Conservation (phyloP, 2,797 vertebrate species). For the Picus viridis region DNA sequence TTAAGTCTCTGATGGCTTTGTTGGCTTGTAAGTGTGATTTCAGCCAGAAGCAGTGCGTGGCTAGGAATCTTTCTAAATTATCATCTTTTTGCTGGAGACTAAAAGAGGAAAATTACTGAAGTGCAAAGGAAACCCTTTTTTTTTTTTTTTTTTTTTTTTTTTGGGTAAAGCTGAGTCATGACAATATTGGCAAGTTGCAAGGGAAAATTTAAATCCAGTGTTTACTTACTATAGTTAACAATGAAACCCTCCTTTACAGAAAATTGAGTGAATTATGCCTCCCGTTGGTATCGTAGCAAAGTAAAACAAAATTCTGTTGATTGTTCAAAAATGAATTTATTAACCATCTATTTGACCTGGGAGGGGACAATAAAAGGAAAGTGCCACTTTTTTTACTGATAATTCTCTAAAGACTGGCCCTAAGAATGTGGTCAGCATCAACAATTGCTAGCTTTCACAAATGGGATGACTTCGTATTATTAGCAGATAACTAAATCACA, state of each 20-base stretch:
- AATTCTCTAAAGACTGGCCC: neutral
- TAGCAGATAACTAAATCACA: neutral
- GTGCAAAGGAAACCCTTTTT: neutral
- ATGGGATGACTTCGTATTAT: neutral
- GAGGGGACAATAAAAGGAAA: neutral
- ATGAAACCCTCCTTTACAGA: neutral
- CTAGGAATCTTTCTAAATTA: neutral
- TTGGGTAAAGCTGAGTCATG: neutral
- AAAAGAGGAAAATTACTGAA: slow-evolving; percentile 21
- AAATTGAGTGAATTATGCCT: neutral
- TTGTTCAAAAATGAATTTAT: neutral
- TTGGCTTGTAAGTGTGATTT: neutral
- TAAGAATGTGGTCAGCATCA: neutral
- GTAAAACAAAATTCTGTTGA: neutral
- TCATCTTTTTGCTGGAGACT: neutral
- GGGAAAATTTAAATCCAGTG: slow-evolving; percentile 17
- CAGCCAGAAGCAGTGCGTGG: neutral
- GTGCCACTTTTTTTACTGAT: neutral
- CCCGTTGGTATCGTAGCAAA: neutral
- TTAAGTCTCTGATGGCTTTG: neutral
- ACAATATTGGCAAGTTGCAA: neutral
- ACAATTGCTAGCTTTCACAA: neutral
- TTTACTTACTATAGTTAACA: slow-evolving; percentile 15
- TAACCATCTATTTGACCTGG: neutral
- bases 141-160: neutral